These are phyloP conservation scores for Ichneumoninae sp. DNA, from an alignment of 2,888 invertebrate genomes.

Conservation along the genomic window DNA sequence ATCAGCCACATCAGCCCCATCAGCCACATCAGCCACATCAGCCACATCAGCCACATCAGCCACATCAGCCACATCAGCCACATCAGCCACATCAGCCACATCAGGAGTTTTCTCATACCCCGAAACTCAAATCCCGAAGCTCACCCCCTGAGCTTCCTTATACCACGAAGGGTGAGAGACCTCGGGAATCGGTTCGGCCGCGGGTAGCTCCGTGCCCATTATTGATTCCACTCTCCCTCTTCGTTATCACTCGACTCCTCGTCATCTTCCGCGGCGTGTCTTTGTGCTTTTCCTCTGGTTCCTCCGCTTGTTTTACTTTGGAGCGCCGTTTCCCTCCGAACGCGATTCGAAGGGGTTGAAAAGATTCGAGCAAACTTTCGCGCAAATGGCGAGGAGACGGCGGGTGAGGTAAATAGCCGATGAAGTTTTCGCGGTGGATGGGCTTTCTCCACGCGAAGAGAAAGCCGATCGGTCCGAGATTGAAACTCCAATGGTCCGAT, in stretches of 20 bases:
- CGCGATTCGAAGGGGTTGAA: neutral
- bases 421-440: slow-evolving; percentile 54
- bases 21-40: too few relatives aligned
- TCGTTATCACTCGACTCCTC: slow-evolving; percentile 12
- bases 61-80: too few relatives aligned
- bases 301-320: slow-evolving; percentile 3
- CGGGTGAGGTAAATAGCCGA: neutral
- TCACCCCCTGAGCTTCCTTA: neutral
- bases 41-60: too few relatives aligned
- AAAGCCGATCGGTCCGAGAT: slow-evolving; percentile 40
- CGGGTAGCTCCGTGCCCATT: slow-evolving; percentile 1
- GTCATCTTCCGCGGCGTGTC: neutral
- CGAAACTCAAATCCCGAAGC: too few relatives aligned
- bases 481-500: slow-evolving; percentile 43
- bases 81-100: too few relatives aligned
- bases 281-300: neutral
- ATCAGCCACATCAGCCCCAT: too few relatives aligned
- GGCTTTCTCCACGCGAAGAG: slow-evolving; percentile 26
- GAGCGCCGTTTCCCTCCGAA: neutral
- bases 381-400: slow-evolving; percentile 1
- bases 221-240: slow-evolving; percentile 24
- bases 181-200: slow-evolving; percentile 1
- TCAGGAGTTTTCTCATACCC: too few relatives aligned
- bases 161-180: slow-evolving; percentile 18
- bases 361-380: slow-evolving; percentile 1